Evolutionary conservation across 2,888 invertebrate species (phyloP).

Genomic region (Caenorhabditis uteleia): DNA sequence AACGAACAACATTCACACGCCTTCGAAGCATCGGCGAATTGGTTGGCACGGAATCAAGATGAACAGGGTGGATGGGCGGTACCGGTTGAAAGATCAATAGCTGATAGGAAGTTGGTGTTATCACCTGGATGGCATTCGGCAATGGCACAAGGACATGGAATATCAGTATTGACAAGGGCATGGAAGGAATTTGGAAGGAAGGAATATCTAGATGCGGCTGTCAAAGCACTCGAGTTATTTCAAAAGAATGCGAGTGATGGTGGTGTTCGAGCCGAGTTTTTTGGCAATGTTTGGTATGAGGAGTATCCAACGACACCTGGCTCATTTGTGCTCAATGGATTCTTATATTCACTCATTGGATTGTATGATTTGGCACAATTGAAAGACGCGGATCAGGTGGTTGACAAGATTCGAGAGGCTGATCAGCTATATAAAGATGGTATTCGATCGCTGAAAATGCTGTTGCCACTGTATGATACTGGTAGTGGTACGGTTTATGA

Average conservation of each 20-base stretch:
- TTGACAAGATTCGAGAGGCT: conserved; percentile 7
- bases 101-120: conserved; percentile 82
- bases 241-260: conserved; percentile 74
- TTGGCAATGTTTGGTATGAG: conserved; percentile 85
- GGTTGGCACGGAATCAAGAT: conserved; percentile 88
- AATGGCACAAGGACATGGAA: conserved; percentile 92
- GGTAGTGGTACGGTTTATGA: conserved; percentile 95
- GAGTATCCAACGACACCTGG: conserved; percentile 96
- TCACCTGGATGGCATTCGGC: conserved; percentile 93
- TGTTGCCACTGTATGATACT: conserved; percentile 89
- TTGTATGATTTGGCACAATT: conserved; percentile 81
- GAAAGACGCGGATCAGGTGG: neutral
- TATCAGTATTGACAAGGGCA: conserved; percentile 90
- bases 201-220: conserved; percentile 82
- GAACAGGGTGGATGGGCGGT: conserved; percentile 85
- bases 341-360: conserved; percentile 94
- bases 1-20: conserved; percentile 86
- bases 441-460: conserved; percentile 82
- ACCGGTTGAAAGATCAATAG: conserved; percentile 78
- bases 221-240: conserved; percentile 82
- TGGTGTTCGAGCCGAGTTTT: conserved; percentile 81
- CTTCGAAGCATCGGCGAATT: conserved; percentile 89
- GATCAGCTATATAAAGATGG: conserved; percentile 49
- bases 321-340: conserved; percentile 94
- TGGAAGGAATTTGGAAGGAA: conserved; percentile 74